phyloP scores from a whole-genome alignment of 1,140 invertebrate species.

The Drosophila persimilis region DNA sequence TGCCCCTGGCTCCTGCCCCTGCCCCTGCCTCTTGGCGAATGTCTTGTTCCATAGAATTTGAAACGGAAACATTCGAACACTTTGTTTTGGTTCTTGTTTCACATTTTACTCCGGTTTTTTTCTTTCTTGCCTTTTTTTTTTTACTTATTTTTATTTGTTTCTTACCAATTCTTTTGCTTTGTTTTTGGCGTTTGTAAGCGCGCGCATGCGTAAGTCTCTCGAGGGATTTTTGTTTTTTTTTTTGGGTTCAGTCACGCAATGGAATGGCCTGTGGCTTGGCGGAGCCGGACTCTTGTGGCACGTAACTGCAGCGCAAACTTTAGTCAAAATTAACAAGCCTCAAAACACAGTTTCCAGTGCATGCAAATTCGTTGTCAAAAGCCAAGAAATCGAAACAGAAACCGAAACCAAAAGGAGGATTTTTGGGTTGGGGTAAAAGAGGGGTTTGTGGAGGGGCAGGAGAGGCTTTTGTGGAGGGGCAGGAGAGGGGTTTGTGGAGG shows the following conservation, averaged over 20 bases:
- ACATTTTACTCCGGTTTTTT: too few relatives aligned
- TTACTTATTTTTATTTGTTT: too few relatives aligned
- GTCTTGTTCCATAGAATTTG: too few relatives aligned
- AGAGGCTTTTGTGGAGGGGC: not conserved
- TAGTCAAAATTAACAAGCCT: conserved; percentile 80
- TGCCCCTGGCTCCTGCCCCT: too few relatives aligned
- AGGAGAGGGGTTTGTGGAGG: too few relatives aligned
- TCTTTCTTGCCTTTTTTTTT: too few relatives aligned
- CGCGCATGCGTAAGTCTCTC: conserved; percentile 78
- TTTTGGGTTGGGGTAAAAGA: too few relatives aligned
- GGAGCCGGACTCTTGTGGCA: conserved; percentile 19
- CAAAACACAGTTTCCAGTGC: conserved; percentile 79
- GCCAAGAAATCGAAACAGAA: conserved; percentile 37
- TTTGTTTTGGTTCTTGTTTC: too few relatives aligned
- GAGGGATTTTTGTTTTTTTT: not conserved
- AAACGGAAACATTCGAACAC: too few relatives aligned
- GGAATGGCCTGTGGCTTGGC: conserved; percentile 44
- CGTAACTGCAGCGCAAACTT: conserved; percentile 62
- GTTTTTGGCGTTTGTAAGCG: conserved; percentile 67
- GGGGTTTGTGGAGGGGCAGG: too few relatives aligned
- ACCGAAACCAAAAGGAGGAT: conserved; percentile 16
- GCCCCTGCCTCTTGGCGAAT: too few relatives aligned
- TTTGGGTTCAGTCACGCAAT: conserved; percentile 71
- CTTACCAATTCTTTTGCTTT: too few relatives aligned
- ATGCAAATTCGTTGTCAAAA: conserved; percentile 81